Evolutionary conservation across 2,113 vertebrate genomes (phyloP).

Genomic region (Empidonax traillii): DNA sequence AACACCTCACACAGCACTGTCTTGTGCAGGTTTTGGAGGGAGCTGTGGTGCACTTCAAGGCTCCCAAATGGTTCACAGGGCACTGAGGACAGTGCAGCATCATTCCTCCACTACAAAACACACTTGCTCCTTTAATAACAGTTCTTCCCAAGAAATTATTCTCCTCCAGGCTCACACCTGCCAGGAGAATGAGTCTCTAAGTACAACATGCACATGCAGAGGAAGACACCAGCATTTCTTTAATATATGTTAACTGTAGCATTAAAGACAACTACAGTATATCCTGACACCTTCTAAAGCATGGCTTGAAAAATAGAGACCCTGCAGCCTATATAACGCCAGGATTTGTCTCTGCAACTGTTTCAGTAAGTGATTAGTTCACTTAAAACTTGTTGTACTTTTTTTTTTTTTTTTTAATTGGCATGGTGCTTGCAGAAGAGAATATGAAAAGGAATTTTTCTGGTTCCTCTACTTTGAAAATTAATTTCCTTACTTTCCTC

Average conservation of each 20-base stretch:
- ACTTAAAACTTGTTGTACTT: not conserved
- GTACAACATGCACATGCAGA: not conserved
- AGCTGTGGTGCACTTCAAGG: not conserved
- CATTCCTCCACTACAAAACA: not conserved
- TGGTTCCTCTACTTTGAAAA: not conserved
- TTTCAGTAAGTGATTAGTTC: constrained; percentile 8
- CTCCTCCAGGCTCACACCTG: not conserved
- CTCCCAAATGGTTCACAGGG: not conserved
- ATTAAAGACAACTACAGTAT: constrained; percentile 40
- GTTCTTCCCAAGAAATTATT: not conserved
- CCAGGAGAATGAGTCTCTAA: not conserved
- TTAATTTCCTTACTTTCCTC: constrained; percentile 3
- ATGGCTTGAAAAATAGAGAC: constrained; percentile 11
- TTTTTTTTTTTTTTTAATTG: not conserved
- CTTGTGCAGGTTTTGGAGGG: not conserved
- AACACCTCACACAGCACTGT: not conserved
- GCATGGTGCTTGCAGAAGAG: not conserved
- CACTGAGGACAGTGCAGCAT: rapidly evolving
- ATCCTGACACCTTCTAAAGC: not conserved
- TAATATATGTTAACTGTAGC: constrained; percentile 23
- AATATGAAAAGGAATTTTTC: not conserved
- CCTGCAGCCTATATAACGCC: constrained; percentile 7
- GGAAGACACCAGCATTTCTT: not conserved
- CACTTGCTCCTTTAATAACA: not conserved
- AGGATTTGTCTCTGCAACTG: constrained; percentile 25